These are phyloP conservation scores for Liasis olivaceus DNA, from an alignment of 2,797 vertebrate species.

Conservation along the genomic window DNA sequence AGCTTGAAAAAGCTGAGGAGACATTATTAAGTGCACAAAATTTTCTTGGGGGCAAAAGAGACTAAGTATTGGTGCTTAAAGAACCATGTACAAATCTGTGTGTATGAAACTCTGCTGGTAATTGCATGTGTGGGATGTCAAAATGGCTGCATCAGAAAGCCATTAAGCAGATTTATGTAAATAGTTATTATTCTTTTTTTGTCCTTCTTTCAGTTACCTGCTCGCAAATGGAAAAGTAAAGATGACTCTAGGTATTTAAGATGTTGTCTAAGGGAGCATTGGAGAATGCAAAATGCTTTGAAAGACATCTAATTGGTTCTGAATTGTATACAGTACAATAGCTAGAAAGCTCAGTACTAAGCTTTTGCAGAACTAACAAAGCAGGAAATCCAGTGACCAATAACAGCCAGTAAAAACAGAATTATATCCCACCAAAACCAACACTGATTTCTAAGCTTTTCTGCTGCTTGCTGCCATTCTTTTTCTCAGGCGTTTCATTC, in stretches of 20 bases:
- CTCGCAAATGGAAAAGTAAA: neutral
- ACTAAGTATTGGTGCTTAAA: neutral
- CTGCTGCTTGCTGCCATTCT: neutral
- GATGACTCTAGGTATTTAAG: neutral
- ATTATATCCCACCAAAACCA: slow-evolving; percentile 36
- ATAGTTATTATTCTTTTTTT: neutral
- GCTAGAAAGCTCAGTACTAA: neutral
- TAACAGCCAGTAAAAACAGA: slow-evolving; percentile 19
- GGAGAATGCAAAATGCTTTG: neutral
- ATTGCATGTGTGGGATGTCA: neutral
- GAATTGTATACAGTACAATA: neutral
- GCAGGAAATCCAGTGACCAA: slow-evolving; percentile 46
- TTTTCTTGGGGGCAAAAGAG: neutral
- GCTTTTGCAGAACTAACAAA: neutral
- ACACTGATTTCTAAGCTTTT: neutral
- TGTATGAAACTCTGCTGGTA: neutral
- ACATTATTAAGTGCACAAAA: neutral
- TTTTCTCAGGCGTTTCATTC: neutral
- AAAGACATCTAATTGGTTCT: neutral
- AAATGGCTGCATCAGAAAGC: neutral
- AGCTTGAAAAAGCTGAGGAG: neutral
- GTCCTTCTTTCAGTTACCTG: neutral
- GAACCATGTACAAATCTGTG: neutral
- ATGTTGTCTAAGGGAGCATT: neutral
- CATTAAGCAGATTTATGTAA: neutral